A percentile compares a stretch with the other conserved stretches of the same genome.
phyloP scores from a whole-genome alignment of 2,888 invertebrate genomes.

The Mystacides longicornis region DNA sequence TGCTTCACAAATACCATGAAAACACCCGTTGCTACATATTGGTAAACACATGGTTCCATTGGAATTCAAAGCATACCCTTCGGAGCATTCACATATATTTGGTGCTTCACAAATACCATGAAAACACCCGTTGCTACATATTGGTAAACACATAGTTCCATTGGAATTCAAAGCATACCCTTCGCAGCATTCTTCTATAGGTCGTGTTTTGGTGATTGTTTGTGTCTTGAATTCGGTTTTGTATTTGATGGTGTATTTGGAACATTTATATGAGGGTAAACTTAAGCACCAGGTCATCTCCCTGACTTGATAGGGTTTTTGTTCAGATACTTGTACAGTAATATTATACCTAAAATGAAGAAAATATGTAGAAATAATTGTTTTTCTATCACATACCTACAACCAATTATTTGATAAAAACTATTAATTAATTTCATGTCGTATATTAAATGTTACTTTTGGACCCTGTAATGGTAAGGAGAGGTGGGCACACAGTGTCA shows the following conservation, averaged over 20 bases:
- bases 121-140: conserved; percentile 69
- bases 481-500: no score
- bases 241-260: conserved; percentile 75
- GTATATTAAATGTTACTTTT: no score
- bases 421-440: no score
- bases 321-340: conserved; percentile 69
- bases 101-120: conserved; percentile 80
- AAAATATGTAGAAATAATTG: no score
- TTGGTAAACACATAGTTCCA: conserved; percentile 66
- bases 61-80: conserved; percentile 67
- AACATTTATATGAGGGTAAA: conserved; percentile 74
- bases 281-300: conserved; percentile 79
- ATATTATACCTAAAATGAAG: conserved; percentile 66
- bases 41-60: conserved; percentile 65
- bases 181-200: conserved; percentile 76
- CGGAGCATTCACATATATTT: conserved; percentile 76
- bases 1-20: conserved; percentile 74
- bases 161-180: conserved; percentile 63
- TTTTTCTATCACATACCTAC: no score
- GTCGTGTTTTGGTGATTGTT: conserved; percentile 61
- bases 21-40: conserved; percentile 70
- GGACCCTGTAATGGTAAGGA: no score
- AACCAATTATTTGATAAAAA: no score
- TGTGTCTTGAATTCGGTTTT: conserved; percentile 68
- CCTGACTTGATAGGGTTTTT: conserved; percentile 75